Percentiles rank a stretch among this genome's conserved stretches.
Evolutionary conservation across 2,888 invertebrate genomes (phyloP).

Genomic region (Pemphredon lugubris): DNA sequence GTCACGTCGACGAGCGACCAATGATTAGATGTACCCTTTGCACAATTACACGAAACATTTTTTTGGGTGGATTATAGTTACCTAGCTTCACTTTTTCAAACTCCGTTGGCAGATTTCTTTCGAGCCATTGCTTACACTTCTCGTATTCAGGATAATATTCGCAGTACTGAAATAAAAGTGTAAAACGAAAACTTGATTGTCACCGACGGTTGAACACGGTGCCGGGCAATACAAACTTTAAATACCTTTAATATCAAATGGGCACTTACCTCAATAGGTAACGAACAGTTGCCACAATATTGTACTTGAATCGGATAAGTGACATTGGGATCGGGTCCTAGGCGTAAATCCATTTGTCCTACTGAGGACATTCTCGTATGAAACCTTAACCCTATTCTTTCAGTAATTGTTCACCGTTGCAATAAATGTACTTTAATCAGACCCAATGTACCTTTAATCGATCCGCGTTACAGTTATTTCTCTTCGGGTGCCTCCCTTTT

Average conservation of each 20-base stretch:
- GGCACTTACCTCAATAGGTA: slow-evolving; percentile 95
- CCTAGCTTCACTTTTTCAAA: slow-evolving; percentile 93
- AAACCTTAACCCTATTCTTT: slow-evolving; percentile 41
- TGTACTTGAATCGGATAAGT: slow-evolving; percentile 91
- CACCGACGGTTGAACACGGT: background rate
- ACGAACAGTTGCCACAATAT: slow-evolving; percentile 96
- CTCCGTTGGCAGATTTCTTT: slow-evolving; percentile 95
- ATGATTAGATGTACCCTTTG: background rate
- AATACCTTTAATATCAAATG: background rate
- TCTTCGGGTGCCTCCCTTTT: no score
- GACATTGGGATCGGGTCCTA: slow-evolving; percentile 88
- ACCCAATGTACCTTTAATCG: no score
- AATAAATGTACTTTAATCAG: no score
- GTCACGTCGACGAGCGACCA: background rate
- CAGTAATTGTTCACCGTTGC: no score
- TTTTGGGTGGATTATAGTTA: no score
- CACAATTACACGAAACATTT: background rate
- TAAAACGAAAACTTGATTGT: slow-evolving; percentile 32
- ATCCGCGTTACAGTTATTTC: no score
- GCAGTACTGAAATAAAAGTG: slow-evolving; percentile 88
- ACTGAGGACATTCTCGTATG: slow-evolving; percentile 71
- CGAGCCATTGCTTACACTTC: slow-evolving; percentile 98
- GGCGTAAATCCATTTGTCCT: slow-evolving; percentile 69
- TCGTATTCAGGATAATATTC: slow-evolving; percentile 99
- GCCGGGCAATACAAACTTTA: slow-evolving; percentile 12